Base-by-base conservation (phyloP, 2,113 vertebrate genomes). In the Indicator maculatus region DNA sequence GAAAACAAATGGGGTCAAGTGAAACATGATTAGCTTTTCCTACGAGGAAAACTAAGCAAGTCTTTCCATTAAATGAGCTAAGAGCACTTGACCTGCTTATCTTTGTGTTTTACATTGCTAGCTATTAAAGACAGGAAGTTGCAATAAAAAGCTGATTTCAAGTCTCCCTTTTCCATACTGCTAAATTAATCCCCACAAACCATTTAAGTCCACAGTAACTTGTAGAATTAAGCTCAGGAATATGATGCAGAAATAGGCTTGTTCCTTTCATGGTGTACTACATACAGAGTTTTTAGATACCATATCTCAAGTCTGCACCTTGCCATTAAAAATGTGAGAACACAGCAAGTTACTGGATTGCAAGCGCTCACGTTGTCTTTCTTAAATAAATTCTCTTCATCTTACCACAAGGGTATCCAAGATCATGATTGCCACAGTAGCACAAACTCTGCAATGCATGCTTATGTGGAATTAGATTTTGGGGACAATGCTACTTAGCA, bases 381-480 rank as follows among this genome's bases (percentile, higher is more conserved):
- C 55, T 87, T 4, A n/a, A 71, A 59, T 1, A 50, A 8, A 60
- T 69, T 55, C 47, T 26, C 14, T 64, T 60, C 20, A 39, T 31
- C 16, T 36, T 38, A 63, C 11, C 47, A 47, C 4, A 12, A 77
- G 13, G n/a, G 12, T 1, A 69, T 72, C 41, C 9, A 70, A 30
- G 50, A 38, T 18, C 5, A 28, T 0, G 24, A 56, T 7, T 24
- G 16, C 5, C 65, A 17, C 0, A 0, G 6, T 4, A 67, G 77
- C 33, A 71, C 27, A 30, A 36, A 53, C 11, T 47, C 47, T 11
- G 63, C 56, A 52, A 5, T 11, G 33, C 41, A 27, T 3, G 5
- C 11, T 12, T 21, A 26, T 6, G 24, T 16, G 13, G 3, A 50
- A 50, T 18, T 45, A 24, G 8, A 16, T 8, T 47, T 63, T n/a